phyloP scores from a whole-genome alignment of 2,797 vertebrate species.

The Acrossocheilus wenchowensis region DNA sequence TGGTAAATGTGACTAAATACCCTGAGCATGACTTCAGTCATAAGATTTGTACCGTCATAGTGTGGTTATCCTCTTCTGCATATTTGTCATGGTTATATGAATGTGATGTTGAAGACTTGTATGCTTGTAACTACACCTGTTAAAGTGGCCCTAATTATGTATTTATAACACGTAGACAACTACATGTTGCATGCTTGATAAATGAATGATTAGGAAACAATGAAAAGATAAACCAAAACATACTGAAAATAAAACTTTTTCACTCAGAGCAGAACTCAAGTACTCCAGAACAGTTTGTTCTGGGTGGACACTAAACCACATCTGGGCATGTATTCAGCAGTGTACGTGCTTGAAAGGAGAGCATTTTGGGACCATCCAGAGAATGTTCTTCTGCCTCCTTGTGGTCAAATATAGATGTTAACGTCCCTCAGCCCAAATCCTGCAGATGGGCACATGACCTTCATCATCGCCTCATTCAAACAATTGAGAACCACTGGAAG shows the following conservation, averaged over 20 bases:
- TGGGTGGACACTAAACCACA: conserved; percentile 8
- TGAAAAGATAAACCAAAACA: background rate
- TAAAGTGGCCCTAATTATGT: background rate
- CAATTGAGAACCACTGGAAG: background rate
- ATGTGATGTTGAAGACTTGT: background rate
- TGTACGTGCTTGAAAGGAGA: conserved; percentile 6
- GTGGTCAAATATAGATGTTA: conserved; percentile 29
- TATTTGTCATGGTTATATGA: background rate
- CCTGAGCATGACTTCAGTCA: background rate
- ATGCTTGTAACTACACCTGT: background rate
- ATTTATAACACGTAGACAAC: background rate
- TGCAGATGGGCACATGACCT: background rate
- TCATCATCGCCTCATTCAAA: conserved; percentile 4
- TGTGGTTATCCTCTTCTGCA: background rate
- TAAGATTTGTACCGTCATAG: background rate
- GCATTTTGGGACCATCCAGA: background rate
- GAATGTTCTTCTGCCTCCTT: conserved; percentile 45
- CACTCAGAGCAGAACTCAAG: background rate
- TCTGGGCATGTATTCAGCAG: conserved; percentile 34
- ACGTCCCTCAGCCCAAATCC: background rate
- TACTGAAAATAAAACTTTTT: background rate
- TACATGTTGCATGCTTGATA: background rate
- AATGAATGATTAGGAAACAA: background rate
- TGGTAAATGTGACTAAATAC: background rate
- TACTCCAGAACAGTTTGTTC: conserved; percentile 33